Percentiles rank a stretch among this genome's conserved stretches.
These are phyloP conservation scores for Dorcus hopei DNA, from an alignment of 2,888 invertebrate species.

Conservation along the genomic window DNA sequence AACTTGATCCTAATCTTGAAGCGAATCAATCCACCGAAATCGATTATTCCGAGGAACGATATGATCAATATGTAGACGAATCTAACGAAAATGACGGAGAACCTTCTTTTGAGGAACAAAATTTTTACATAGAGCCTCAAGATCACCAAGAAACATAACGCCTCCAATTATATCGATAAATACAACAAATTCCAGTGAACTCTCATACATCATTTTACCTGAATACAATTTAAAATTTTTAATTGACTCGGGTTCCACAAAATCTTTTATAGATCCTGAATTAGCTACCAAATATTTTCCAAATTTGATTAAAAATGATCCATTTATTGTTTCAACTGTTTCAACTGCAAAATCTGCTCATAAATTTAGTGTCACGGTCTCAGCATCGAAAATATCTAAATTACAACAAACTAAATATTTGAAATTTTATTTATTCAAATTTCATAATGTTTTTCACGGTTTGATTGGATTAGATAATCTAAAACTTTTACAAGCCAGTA, in stretches of 20 bases:
- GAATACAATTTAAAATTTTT: conserved; percentile 21
- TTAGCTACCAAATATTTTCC: conserved; percentile 14
- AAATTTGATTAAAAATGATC: conserved; percentile 15
- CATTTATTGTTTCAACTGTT: no score
- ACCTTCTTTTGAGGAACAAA: not conserved
- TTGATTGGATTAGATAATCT: not conserved
- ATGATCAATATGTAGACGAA: not conserved
- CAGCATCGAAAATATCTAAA: conserved; percentile 6
- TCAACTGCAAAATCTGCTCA: no score
- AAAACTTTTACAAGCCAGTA: conserved; percentile 1
- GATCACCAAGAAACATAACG: not conserved
- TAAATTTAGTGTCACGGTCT: no score
- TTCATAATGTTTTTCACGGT: not conserved
- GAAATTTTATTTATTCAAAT: conserved; percentile 18
- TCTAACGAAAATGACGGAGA: not conserved
- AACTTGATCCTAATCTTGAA: not conserved
- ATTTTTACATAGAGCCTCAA: no score
- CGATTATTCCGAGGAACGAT: not conserved
- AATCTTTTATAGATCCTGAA: conserved; percentile 20
- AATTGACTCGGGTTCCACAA: conserved; percentile 19
- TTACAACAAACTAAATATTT: not conserved
- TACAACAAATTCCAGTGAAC: conserved; percentile 3
- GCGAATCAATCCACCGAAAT: not conserved
- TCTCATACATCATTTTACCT: conserved; percentile 18
- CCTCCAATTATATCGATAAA: conserved; percentile 5